Evolutionary conservation across 2,888 invertebrate species (phyloP), one percentile per base, ranked within the genome.

Genomic region (Eumacrocentrus americanus): DNA sequence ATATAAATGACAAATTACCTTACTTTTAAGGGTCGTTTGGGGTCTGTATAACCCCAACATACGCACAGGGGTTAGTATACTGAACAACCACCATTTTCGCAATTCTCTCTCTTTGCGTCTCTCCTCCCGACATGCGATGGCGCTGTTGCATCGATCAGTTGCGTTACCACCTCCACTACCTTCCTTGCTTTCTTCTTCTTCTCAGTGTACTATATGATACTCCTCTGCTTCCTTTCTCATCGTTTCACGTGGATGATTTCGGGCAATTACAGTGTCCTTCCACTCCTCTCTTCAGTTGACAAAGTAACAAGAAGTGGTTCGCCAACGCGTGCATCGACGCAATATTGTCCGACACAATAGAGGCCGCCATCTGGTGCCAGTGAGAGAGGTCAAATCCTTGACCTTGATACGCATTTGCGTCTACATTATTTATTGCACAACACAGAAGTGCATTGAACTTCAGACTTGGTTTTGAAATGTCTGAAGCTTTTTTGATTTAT

Each of bases 81-180:
- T 5, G 22, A 22, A 40, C 46, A 25, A 34, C 29, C 53, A 53
- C 60, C 54, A 60, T 60, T 55, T 60, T 60, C 35, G 12, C 37
- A 16, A 37, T 48, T 47, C 37, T 53, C 53, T 9, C 29, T 53
- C 42, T 62, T 58, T 59, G 56, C 56, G 58, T 56, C 58, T 61
- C 56, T 58, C 64, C 60, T 63, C 23, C 48, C 38, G 20, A 63
- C 57, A 61, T 60, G 59, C 53, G 37, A 71, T 63, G 73, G 70
- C 77, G 76, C 75, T 72, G 72, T 76, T 75, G 76, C 76, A 77
- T 78, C 77, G 79, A 79, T 79, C 78, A 78, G 78, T 72, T 76
- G 74, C 73, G 73, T 67, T 73, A 67, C 71, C 70, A 68, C 70
- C 74, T 67, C 72, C 70, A 61, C 67, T 63, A 61, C 62, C 64